These are phyloP conservation scores for Cryptocephalus moraei DNA, from an alignment of 2,888 invertebrate species.

Conservation along the genomic window DNA sequence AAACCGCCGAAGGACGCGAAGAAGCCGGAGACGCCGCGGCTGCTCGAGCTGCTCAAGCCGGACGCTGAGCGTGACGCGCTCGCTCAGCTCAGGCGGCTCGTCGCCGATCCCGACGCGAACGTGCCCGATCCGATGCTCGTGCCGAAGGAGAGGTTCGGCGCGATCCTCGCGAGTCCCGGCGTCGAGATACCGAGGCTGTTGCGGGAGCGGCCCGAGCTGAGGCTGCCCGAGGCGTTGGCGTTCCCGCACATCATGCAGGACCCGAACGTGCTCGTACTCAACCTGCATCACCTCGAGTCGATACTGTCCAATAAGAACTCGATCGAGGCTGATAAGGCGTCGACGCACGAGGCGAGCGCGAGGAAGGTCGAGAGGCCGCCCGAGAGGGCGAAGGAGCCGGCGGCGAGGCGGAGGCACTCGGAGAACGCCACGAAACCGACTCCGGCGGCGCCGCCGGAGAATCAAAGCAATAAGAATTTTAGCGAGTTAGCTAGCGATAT, in stretches of 20 bases:
- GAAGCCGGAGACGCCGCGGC: constrained; percentile 29
- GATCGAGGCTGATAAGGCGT: constrained; percentile 8
- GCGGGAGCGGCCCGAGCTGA: constrained; percentile 59
- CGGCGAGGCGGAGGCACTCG: constrained; percentile 5
- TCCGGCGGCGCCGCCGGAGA: constrained; percentile 4
- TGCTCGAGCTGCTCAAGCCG: constrained; percentile 38
- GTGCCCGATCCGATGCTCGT: constrained; percentile 75
- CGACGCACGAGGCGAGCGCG: constrained; percentile 16
- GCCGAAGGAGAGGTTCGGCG: constrained; percentile 63
- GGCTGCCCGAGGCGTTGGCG: constrained; percentile 63
- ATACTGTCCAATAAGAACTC: constrained; percentile 41
- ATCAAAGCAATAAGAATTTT: constrained; percentile 9
- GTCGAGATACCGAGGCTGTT: constrained; percentile 67
- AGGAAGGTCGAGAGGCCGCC: constrained; percentile 23
- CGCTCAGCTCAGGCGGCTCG: constrained; percentile 60
- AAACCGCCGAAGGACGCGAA: constrained; percentile 18
- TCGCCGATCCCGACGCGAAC: constrained; percentile 55
- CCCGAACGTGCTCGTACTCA: constrained; percentile 69
- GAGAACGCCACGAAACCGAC: constrained; percentile 7
- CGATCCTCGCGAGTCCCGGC: constrained; percentile 60
- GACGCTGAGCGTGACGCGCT: constrained; percentile 40
- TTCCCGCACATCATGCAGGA: constrained; percentile 64
- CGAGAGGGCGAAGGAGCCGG: constrained; percentile 5
- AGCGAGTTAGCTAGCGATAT: constrained; percentile 50
- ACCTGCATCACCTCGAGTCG: constrained; percentile 60